Base-by-base conservation (phyloP, 2,797 vertebrate species). In the Coregonus suidteri region DNA sequence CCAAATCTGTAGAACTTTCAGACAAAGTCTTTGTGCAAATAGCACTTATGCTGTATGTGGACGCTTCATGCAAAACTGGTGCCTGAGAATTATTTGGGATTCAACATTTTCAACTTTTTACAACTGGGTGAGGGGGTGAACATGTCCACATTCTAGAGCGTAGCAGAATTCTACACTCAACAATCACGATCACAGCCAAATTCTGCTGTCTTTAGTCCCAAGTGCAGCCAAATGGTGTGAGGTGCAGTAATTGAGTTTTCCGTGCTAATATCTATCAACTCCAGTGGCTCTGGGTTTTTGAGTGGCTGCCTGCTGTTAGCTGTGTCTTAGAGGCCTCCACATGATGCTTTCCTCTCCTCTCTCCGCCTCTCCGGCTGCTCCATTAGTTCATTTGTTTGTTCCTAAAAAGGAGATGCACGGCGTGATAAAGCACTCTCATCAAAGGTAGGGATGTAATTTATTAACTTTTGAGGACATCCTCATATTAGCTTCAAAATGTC, bases 101-200 rank as follows among this genome's bases (percentile, higher is more conserved):
- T 93, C 88, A 88, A 91, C 92, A 91, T 94, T 93, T 94, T 94
- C 94, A 95, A 95, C 95, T 94, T 95, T 95, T 18, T 54, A 74
- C 75, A 79, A 34, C 65, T 73, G 71, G 75, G 68, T 56, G 54
- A 20, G 30, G 47, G 72, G 54, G 64, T 5, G 74, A 80, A 78
- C 79, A 18, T 47, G 41, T 47, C 41, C 41, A 47, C 7, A 47
- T 47, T 47, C 41, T 47, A 59, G n/a, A 18, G 6, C 54, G 6
- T 18, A n/a, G 16, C 54, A 18, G 16, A 20, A 47, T 47, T 59
- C 56, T 59, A 59, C 1, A 59, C 16, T 59, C 56, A 18, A 59
- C 56, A 59, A 18, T 59, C 56, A 18, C 7, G 18, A 9, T 47
- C 41, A 47, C 41, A 11, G 41, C 41, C 9, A 47, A 47, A 47